phyloP scores from a whole-genome alignment of 2,888 invertebrate species.

The Micoletzkya japonica region DNA sequence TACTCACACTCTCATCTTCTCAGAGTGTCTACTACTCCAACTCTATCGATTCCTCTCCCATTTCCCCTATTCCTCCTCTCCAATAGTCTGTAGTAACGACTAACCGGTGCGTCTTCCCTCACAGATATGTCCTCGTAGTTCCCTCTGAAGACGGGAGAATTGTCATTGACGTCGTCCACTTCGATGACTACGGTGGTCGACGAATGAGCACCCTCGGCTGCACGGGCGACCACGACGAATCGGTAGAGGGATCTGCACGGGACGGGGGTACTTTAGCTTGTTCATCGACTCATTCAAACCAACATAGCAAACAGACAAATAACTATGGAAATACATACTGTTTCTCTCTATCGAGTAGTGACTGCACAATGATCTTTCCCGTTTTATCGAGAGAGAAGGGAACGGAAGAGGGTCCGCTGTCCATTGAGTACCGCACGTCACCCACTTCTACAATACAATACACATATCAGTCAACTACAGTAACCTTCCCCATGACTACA shows the following conservation, averaged over 20 bases:
- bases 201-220: conserved; percentile 43
- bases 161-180: conserved; percentile 66
- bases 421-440: conserved; percentile 44
- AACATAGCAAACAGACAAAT: background rate
- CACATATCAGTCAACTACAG: background rate
- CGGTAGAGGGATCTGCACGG: conserved; percentile 33
- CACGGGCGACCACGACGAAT: conserved; percentile 41
- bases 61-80: background rate
- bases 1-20: conserved; percentile 12
- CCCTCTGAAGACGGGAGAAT: conserved; percentile 61
- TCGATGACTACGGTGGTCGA: conserved; percentile 41
- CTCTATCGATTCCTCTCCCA: background rate
- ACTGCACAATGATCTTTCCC: conserved; percentile 84
- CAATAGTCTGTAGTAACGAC: background rate
- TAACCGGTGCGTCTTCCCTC: conserved; percentile 23
- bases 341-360: conserved; percentile 84
- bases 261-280: background rate
- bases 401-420: conserved; percentile 33
- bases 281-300: conserved; percentile 15
- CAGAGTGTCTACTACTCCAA: background rate
- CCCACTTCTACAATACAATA: conserved; percentile 32
- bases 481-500: background rate
- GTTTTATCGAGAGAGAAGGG: conserved; percentile 81
- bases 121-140: conserved; percentile 36
- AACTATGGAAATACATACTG: conserved; percentile 66